Base-by-base conservation (phyloP, 1,140 invertebrate species). In the Holotrichia oblita region DNA sequence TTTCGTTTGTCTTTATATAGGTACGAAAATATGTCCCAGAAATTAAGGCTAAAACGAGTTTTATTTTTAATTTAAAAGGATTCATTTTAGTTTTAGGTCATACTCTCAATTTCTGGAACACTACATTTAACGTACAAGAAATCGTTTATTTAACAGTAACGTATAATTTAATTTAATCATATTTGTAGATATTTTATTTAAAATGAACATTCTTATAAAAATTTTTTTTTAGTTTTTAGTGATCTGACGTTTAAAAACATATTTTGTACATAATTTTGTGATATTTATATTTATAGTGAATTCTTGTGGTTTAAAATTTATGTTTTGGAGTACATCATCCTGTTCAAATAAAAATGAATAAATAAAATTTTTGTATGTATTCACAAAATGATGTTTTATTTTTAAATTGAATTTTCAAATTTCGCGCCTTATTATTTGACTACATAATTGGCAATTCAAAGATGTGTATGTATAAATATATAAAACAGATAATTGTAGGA, bases 311-410 rank as follows among this genome's bases (percentile, higher is more conserved):
- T 55, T 55, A 17, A n/a, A 55, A 55, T 14, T 55, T 55, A 55
- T 55, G 48, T 69, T 34, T 69, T 22, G 20, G n/a, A 12, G 2
- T 27, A 6, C 22, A 69, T 22, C 27, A 8, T 27, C 17, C 27
- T 69, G 48, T 22, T n/a, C 61, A 69, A 27, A 69, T 69, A 48
- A 48, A 17, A 48, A 48, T 48, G n/a, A 34, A 34, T 34, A 17
- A 55, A 55, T 55, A 69, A 69, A 69, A 69, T 69, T 69, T 69
- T 69, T 69, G 61, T 69, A 69, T 69, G 61, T 69, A 69, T 69
- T 69, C 61, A 69, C 61, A 69, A 22, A 61, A 69, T 69, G 20
- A 27, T 27, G 6, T 9, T 69, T 69, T 69, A 24, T 27, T n/a
- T n/a, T 24, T 24, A 69, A 9, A 6, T 69, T 10, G 22, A 69